phyloP scores from a whole-genome alignment of 2,113 vertebrate genomes.

The Sorex araneus region DNA sequence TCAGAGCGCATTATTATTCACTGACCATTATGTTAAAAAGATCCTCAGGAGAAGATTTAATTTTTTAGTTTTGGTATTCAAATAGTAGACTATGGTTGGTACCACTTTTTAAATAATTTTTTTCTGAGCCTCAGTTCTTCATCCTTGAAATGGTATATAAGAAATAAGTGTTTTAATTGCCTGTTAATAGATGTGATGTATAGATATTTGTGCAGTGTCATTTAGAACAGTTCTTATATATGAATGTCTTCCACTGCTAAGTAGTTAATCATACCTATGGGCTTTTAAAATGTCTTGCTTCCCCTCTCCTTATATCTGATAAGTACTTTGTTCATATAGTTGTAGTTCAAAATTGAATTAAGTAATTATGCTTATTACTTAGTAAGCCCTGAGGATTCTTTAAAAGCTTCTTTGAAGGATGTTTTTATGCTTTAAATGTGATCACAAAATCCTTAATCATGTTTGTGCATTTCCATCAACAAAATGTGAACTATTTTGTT shows the following conservation, averaged over 20 bases:
- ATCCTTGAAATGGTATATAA: neutral
- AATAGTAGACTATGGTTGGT: neutral
- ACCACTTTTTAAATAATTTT: neutral
- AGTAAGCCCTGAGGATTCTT: neutral
- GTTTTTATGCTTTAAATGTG: neutral
- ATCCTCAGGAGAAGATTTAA: neutral
- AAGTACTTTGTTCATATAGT: neutral
- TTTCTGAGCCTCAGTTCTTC: neutral
- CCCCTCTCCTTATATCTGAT: neutral
- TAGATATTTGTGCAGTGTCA: neutral
- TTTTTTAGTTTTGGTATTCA: neutral
- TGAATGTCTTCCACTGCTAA: neutral
- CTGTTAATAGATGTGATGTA: neutral
- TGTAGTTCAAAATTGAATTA: neutral
- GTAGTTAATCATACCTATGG: neutral
- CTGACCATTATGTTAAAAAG: neutral
- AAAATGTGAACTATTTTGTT: neutral
- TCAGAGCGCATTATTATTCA: slow-evolving; percentile 3
- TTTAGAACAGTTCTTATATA: neutral
- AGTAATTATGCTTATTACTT: slow-evolving; percentile 27
- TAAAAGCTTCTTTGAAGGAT: neutral
- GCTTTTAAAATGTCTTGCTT: neutral
- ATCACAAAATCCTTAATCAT: neutral
- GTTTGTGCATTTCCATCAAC: neutral
- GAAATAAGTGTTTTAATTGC: neutral